These are phyloP conservation scores for Agrotis exclamationis DNA, from an alignment of 2,888 invertebrate genomes.

Conservation along the genomic window DNA sequence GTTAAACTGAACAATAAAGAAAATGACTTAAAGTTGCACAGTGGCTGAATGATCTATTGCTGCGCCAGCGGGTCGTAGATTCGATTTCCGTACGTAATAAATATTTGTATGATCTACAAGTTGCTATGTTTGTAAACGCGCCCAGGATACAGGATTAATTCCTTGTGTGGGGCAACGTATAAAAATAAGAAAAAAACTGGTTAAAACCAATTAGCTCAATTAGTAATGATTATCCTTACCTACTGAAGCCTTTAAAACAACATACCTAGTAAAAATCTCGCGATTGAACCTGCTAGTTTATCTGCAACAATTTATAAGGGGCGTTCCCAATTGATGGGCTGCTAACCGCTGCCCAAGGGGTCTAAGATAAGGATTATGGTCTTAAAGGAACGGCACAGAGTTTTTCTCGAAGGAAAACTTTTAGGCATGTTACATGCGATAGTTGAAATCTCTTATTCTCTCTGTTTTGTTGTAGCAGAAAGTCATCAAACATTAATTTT, in stretches of 20 bases:
- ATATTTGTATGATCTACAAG: too few relatives aligned
- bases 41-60: too few relatives aligned
- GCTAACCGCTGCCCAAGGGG: conserved; percentile 80
- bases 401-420: conserved; percentile 67
- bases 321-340: conserved; percentile 80
- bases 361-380: conserved; percentile 81
- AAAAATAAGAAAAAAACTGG: too few relatives aligned
- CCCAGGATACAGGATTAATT: too few relatives aligned
- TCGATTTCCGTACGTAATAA: too few relatives aligned
- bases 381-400: conserved; percentile 68
- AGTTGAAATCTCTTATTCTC: conserved; percentile 9
- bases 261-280: conserved; percentile 57
- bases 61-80: too few relatives aligned
- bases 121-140: too few relatives aligned
- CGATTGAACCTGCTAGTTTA: conserved; percentile 80
- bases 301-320: conserved; percentile 80
- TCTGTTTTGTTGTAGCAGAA: neutral
- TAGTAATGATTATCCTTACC: neutral
- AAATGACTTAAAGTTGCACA: too few relatives aligned
- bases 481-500: neutral
- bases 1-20: too few relatives aligned
- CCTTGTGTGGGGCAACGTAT: too few relatives aligned
- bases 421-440: conserved; percentile 57
- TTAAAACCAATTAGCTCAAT: too few relatives aligned
- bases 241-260: conserved; percentile 5